Evolutionary conservation across 2,888 invertebrate genomes (phyloP).

Genomic region (Bellardia pandia): DNA sequence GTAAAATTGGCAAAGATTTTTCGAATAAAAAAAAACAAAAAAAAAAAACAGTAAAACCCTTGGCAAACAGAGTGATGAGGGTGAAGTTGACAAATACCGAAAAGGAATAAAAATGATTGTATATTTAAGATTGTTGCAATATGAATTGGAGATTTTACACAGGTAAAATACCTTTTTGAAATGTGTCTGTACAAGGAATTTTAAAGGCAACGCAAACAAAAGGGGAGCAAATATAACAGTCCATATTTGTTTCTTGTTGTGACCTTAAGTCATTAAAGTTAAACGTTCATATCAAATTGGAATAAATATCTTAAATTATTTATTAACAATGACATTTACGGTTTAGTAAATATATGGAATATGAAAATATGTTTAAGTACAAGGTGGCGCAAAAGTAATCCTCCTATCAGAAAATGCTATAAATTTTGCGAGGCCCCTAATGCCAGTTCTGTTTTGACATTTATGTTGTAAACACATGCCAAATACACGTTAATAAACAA

Average conservation of each 20-base stretch:
- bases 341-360: conserved; percentile 11
- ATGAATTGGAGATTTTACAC: conserved; percentile 5
- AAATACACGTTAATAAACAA: no score
- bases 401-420: no score
- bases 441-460: no score
- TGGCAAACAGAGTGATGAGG: neutral
- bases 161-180: conserved; percentile 27
- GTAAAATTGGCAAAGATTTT: neutral
- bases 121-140: conserved; percentile 7
- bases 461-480: no score
- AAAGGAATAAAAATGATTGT: neutral
- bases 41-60: no score
- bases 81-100: neutral
- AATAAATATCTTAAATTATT: conserved; percentile 43
- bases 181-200: neutral
- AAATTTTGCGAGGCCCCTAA: no score
- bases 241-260: neutral
- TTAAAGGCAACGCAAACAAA: neutral
- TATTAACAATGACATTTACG: conserved; percentile 39
- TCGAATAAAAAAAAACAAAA: neutral
- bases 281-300: conserved; percentile 51
- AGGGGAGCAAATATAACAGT: neutral
- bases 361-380: conserved; percentile 11
- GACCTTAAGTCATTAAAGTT: conserved; percentile 56
- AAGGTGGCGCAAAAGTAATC: no score